phyloP scores from a whole-genome alignment of 1,140 invertebrate species.

The Melipona quadrifasciata region DNA sequence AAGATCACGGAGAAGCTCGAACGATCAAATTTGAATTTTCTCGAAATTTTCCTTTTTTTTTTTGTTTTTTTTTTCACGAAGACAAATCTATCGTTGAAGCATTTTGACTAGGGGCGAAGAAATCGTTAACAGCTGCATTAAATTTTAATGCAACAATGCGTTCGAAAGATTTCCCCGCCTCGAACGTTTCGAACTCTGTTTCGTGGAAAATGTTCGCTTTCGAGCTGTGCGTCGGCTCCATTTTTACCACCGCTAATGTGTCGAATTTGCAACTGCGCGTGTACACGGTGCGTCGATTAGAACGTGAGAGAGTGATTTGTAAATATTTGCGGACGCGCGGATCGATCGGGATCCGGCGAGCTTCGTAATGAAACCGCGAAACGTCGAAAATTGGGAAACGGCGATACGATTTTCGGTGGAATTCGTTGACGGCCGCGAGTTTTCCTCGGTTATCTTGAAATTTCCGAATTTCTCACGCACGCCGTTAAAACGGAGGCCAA shows the following conservation, averaged over 20 bases:
- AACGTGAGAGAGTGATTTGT: not conserved
- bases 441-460: constrained; percentile 1
- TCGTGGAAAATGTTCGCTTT: not conserved
- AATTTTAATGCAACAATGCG: not conserved
- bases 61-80: too few species aligned
- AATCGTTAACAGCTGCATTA: not conserved
- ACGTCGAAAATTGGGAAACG: not conserved
- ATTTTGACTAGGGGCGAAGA: not conserved
- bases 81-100: not conserved
- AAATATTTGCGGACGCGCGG: not conserved
- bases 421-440: not conserved
- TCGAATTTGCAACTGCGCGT: not conserved
- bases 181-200: not conserved
- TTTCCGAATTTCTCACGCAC: not conserved
- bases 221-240: not conserved
- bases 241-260: not conserved
- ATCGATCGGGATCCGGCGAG: not conserved
- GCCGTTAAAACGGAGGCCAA: not conserved
- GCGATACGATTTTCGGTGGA: not conserved
- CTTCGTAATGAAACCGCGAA: not conserved
- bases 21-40: too few species aligned
- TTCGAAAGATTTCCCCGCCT: not conserved
- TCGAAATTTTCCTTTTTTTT: too few species aligned
- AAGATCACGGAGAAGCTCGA: too few species aligned
- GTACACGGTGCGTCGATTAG: not conserved